Conservation (phyloP, 2,888 invertebrate genomes). For the Cordylochernes scorpioides region DNA sequence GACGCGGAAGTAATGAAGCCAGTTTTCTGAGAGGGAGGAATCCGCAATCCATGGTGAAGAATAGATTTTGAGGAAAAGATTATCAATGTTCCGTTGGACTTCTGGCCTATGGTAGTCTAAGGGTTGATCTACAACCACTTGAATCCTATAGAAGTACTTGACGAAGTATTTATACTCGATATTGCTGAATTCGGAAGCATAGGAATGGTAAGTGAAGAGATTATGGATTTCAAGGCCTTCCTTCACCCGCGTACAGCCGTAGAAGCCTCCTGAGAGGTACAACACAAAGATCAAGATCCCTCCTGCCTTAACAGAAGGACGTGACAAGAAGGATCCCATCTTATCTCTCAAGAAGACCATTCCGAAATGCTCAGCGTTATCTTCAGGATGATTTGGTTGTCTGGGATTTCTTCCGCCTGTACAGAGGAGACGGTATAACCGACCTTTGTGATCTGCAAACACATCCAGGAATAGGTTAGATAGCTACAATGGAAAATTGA, state of each 20-base stretch:
- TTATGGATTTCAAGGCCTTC: conserved; percentile 62
- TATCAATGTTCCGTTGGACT: conserved; percentile 46
- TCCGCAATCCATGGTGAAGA: conserved; percentile 45
- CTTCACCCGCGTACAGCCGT: conserved; percentile 54
- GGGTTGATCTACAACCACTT: conserved; percentile 51
- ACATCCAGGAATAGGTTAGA: no score
- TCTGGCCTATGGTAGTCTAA: conserved; percentile 52
- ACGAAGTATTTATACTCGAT: conserved; percentile 70
- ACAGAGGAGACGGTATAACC: conserved; percentile 50
- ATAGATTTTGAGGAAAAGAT: conserved; percentile 44
- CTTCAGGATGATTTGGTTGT: conserved; percentile 54
- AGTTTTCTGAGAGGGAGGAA: conserved; percentile 51
- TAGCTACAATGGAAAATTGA: no score
- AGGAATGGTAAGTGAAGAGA: conserved; percentile 63
- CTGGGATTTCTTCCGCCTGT: conserved; percentile 54
- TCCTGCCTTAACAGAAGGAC: conserved; percentile 31
- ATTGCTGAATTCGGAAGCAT: conserved; percentile 69
- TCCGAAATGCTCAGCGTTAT: conserved; percentile 60
- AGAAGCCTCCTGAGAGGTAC: conserved; percentile 59
- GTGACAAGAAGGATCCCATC: conserved; percentile 46
- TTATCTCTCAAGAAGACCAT: conserved; percentile 68
- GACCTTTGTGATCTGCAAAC: no score
- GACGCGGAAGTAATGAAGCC: conserved; percentile 52
- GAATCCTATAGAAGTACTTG: conserved; percentile 67
- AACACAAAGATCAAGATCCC: conserved; percentile 37